Evolutionary conservation across 1,140 invertebrate species (phyloP).

Genomic region (Meteorus sp.): DNA sequence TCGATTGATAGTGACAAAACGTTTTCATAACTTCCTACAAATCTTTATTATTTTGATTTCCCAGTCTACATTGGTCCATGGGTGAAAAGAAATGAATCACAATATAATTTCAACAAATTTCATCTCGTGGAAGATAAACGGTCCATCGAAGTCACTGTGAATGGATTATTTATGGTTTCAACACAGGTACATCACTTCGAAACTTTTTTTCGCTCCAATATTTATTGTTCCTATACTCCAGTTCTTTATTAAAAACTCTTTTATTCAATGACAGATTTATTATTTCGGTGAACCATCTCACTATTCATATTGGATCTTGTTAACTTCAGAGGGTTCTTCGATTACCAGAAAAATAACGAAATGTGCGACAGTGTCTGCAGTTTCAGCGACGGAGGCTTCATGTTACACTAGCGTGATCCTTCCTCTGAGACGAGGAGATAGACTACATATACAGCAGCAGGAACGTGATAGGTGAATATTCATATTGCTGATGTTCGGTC

Average conservation of each 20-base stretch:
- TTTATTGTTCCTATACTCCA: not conserved
- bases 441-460: conserved; percentile 47
- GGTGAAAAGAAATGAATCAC: conserved; percentile 45
- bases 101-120: conserved; percentile 49
- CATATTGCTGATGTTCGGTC: not conserved
- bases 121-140: conserved; percentile 49
- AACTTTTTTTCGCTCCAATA: not conserved
- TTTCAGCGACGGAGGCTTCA: conserved; percentile 42
- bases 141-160: conserved; percentile 48
- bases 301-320: conserved; percentile 50
- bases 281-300: conserved; percentile 45
- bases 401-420: conserved; percentile 46
- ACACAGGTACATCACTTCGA: conserved; percentile 41
- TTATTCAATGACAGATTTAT: conserved; percentile 41
- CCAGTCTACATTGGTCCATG: conserved; percentile 50
- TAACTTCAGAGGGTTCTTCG: conserved; percentile 44
- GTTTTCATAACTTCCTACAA: too few relatives aligned
- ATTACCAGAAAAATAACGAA: conserved; percentile 40
- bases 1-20: too few relatives aligned
- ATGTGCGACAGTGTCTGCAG: conserved; percentile 42
- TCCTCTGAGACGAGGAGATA: conserved; percentile 42
- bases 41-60: conserved; percentile 7
- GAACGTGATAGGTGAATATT: conserved; percentile 43
- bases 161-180: conserved; percentile 52
- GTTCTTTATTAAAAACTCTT: not conserved